phyloP scores from a whole-genome alignment of 2,113 vertebrate genomes.

The Orycteropus afer region DNA sequence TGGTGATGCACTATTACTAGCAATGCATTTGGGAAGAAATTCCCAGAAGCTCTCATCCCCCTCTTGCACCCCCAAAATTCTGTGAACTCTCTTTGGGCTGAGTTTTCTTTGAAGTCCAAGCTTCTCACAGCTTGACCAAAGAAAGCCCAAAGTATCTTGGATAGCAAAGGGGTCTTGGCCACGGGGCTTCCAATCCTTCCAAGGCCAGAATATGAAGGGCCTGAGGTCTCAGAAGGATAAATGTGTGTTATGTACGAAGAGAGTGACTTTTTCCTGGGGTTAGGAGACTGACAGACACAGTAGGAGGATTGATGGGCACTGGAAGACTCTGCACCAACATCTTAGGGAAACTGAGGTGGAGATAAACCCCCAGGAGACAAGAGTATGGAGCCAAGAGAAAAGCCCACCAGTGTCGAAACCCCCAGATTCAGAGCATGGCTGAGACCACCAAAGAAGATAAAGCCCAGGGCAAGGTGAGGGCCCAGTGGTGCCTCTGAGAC shows the following conservation, averaged over 20 bases:
- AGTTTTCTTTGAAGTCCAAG: not conserved
- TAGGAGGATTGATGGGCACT: not conserved
- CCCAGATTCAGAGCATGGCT: not conserved
- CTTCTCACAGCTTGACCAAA: not conserved
- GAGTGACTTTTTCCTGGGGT: not conserved
- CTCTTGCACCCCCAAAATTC: not conserved
- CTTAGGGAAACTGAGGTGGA: not conserved
- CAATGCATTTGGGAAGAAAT: not conserved
- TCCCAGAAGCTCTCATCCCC: not conserved
- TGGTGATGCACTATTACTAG: not conserved
- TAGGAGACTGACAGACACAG: fast-evolving
- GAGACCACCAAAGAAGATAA: not conserved
- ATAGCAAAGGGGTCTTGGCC: not conserved
- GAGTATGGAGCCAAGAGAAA: not conserved
- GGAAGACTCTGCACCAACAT: not conserved
- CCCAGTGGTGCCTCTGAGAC: not conserved
- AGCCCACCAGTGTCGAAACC: not conserved
- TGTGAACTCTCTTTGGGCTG: not conserved
- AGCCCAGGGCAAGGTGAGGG: not conserved
- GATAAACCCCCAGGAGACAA: not conserved
- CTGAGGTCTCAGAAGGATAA: not conserved
- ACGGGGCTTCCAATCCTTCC: fast-evolving
- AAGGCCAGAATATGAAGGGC: not conserved
- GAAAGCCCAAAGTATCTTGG: too few species aligned
- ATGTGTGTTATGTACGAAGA: not conserved